These are phyloP conservation scores for Diarsia brunnea DNA, from an alignment of 2,888 invertebrate species.

Conservation along the genomic window DNA sequence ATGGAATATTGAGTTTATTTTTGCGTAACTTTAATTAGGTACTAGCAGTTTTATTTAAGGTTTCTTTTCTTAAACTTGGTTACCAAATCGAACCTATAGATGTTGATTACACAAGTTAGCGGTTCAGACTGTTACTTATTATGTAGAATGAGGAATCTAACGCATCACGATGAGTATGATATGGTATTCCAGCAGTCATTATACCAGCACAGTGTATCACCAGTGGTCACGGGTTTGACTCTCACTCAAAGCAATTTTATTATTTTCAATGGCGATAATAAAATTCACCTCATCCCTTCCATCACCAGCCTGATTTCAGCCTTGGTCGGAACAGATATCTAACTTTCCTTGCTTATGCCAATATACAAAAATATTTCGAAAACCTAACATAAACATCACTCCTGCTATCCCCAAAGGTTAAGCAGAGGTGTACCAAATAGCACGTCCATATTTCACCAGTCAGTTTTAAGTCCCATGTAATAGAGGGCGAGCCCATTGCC, in stretches of 20 bases:
- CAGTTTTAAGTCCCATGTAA: too few relatives aligned
- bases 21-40: constrained; percentile 27
- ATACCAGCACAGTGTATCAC: neutral
- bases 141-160: neutral
- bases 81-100: too few relatives aligned
- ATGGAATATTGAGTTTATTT: constrained; percentile 17
- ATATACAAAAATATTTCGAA: neutral
- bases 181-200: too few relatives aligned
- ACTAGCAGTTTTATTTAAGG: neutral
- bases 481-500: too few relatives aligned
- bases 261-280: too few relatives aligned
- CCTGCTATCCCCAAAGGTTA: too few relatives aligned
- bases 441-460: too few relatives aligned
- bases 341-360: neutral
- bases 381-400: too few relatives aligned
- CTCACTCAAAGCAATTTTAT: neutral
- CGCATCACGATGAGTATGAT: neutral
- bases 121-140: neutral
- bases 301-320: too few relatives aligned
- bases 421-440: too few relatives aligned
- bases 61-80: constrained; percentile 1
- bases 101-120: too few relatives aligned
- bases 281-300: too few relatives aligned
- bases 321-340: neutral
- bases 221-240: neutral